A percentile compares a stretch with the other conserved stretches of the same genome.
Conservation (phyloP, 1,140 invertebrate species). For the Drosophila parabipectinata region DNA sequence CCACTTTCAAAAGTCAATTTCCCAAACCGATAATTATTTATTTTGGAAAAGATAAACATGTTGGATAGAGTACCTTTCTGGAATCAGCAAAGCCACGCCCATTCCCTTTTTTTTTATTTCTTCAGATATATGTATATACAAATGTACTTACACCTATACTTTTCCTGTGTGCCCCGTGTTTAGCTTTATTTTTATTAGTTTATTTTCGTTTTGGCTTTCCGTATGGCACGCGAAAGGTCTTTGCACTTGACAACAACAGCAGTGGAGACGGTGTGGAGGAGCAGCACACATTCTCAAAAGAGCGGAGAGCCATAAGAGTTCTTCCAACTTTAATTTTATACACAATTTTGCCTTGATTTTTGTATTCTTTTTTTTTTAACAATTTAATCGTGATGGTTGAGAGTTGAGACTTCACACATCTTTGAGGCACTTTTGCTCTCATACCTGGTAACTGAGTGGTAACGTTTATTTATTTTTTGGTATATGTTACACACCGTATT, state of each 20-base stretch:
- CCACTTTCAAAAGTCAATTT: not conserved
- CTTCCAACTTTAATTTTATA: too few relatives aligned
- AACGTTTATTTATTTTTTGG: conserved; percentile 26
- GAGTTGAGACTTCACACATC: conserved; percentile 36
- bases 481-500: conserved; percentile 36
- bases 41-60: not conserved
- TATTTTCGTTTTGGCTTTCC: conserved; percentile 43
- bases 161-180: conserved; percentile 33
- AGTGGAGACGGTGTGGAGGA: conserved; percentile 30
- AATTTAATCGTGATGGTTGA: conserved; percentile 49
- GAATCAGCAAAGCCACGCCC: conserved; percentile 28
- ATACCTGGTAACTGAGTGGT: conserved; percentile 8
- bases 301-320: not conserved
- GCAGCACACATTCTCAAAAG: conserved; percentile 12
- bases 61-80: not conserved
- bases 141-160: conserved; percentile 8
- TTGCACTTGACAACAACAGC: conserved; percentile 66
- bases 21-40: not conserved
- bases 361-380: conserved; percentile 15
- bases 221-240: conserved; percentile 74
- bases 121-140: conserved; percentile 15
- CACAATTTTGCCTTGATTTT: conserved; percentile 39
- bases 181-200: conserved; percentile 48
- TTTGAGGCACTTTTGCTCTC: conserved; percentile 7
- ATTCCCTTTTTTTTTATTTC: conserved; percentile 11